Evolutionary conservation across 2,797 vertebrate species (phyloP).

Genomic region (Hypotaenidia philippensis): DNA sequence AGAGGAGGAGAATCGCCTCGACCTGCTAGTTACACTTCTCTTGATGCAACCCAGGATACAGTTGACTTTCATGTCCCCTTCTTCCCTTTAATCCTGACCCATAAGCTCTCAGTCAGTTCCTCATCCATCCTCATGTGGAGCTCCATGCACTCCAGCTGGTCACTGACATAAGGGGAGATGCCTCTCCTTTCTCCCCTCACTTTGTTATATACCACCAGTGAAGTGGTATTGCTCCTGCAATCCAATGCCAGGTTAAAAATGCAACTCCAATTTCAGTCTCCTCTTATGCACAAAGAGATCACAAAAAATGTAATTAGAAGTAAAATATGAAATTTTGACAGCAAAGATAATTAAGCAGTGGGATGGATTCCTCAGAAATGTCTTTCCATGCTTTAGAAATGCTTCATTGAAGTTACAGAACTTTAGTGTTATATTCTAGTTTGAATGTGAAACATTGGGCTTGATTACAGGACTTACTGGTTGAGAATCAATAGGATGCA

Average conservation of each 20-base stretch:
- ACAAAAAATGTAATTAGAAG: neutral
- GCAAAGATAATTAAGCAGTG: neutral
- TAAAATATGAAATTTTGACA: neutral
- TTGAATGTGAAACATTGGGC: neutral
- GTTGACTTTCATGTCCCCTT: too few relatives aligned
- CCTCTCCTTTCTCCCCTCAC: neutral
- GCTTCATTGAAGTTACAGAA: neutral
- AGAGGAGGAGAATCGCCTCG: too few relatives aligned
- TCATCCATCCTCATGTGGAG: too few relatives aligned
- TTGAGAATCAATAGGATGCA: neutral
- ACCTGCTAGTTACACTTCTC: too few relatives aligned
- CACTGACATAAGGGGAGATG: too few relatives aligned
- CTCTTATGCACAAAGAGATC: neutral
- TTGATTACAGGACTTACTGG: neutral
- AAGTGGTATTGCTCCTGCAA: neutral
- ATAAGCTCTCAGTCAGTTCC: too few relatives aligned
- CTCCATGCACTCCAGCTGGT: too few relatives aligned
- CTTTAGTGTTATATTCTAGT: neutral
- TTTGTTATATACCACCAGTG: neutral
- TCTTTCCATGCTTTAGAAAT: neutral
- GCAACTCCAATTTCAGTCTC: neutral
- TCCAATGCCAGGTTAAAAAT: neutral
- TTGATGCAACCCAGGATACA: too few relatives aligned
- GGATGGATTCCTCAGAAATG: neutral
- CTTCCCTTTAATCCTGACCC: too few relatives aligned